Conservation (phyloP, 2,888 invertebrate species). For the Cyaniris semiargus region DNA sequence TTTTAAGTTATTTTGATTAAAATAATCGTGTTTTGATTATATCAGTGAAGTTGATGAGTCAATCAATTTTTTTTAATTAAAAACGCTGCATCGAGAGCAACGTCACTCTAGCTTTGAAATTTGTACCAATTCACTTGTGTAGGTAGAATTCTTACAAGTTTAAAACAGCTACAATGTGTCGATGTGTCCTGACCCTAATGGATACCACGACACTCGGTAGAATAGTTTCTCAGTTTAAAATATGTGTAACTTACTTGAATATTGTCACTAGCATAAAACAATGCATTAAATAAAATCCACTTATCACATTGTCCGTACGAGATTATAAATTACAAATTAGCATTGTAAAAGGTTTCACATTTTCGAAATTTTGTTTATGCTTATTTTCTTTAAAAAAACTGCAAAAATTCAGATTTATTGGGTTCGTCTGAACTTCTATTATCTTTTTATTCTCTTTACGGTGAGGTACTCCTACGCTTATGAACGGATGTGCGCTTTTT, state of each 20-base stretch:
- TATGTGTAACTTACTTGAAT: too few relatives aligned
- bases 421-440: not conserved
- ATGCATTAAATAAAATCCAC: not conserved
- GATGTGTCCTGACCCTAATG: too few relatives aligned
- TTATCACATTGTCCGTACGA: not conserved
- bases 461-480: not conserved
- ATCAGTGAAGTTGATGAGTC: not conserved
- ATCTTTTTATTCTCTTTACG: constrained; percentile 7
- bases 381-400: not conserved
- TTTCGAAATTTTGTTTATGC: not conserved
- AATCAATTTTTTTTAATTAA: not conserved
- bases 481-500: not conserved
- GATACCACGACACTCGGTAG: too few relatives aligned
- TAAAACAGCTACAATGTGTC: too few relatives aligned
- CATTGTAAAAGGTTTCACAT: not conserved
- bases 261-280: too few relatives aligned
- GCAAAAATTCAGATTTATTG: not conserved
- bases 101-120: not conserved
- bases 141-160: not conserved
- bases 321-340: not conserved
- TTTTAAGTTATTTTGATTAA: not conserved
- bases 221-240: too few relatives aligned
- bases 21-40: not conserved
- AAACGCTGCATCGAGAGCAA: not conserved
- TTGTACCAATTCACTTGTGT: not conserved